Evolutionary conservation across 2,113 vertebrate genomes (phyloP), one percentile per base, ranked within the genome.

Genomic region (Pao palembangensis): DNA sequence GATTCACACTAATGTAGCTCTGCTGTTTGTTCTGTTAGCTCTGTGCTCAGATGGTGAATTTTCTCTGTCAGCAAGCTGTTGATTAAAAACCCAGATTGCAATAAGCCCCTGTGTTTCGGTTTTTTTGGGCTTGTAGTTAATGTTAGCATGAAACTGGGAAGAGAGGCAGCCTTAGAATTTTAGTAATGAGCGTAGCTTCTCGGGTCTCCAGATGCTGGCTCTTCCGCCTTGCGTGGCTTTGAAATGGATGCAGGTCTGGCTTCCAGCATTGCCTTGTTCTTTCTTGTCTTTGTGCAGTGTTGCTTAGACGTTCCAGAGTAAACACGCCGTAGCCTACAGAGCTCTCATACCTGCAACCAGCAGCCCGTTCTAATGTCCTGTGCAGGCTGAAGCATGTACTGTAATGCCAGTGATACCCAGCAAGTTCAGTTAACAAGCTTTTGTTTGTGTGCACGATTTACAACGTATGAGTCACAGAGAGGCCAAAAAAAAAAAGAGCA

Each of bases 381-480:
- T 64, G 15, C 75, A 70, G 64, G 65, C 70, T 71, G 76, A 61
- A 63, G 75, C 65, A 59, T 69, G 69, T 34, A 53, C 73, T 67
- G 67, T 60, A 8, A 46, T 38, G 63, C 59, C 46, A 34, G 55
- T 51, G 57, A 78, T 78, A 78, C 78, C 76, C 76, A 70, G 76
- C 54, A 51, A 69, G 58, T 74, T 73, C 73, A 63, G 81, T 73
- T 80, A 69, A 72, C 75, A 68, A 38, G 58, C 77, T 55, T 46
- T 82, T 83, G 74, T 79, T 68, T 70, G 71, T 66, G 41, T 70
- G 68, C 62, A 69, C 67, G 55, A 66, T 55, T 61, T 68, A 68
- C 25, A 18, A n/a, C 42, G 77, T 55, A 12, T 68, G 80, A 80
- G 48, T 76, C 69, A 72, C 19, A 38, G 31, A 57, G 57, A 14